Evolutionary conservation across 2,797 vertebrate genomes (phyloP).

Genomic region (Karalla daura): DNA sequence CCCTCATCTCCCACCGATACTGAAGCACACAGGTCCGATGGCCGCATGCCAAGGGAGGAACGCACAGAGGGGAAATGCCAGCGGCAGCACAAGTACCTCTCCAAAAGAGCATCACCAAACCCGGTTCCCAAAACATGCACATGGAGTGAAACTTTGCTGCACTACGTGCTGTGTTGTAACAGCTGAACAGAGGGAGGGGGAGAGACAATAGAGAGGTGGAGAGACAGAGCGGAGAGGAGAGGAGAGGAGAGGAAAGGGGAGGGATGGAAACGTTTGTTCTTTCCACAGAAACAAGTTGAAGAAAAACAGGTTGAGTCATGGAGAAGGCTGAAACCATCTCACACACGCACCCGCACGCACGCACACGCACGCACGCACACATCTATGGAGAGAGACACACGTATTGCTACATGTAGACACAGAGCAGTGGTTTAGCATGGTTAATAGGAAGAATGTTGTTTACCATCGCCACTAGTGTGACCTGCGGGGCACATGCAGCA

Average conservation of each 20-base stretch:
- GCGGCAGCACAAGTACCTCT: conserved; percentile 58
- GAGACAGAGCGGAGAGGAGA: too few relatives aligned
- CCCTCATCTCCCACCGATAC: too few relatives aligned
- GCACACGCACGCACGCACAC: too few relatives aligned
- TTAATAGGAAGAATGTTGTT: conserved; percentile 64
- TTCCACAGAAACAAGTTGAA: conserved; percentile 73
- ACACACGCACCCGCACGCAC: too few relatives aligned
- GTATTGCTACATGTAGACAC: conserved; percentile 17
- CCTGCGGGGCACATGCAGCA: conserved; percentile 73
- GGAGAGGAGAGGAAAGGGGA: conserved; percentile 64
- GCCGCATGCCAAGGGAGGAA: conserved; percentile 10
- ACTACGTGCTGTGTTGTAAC: conserved; percentile 35
- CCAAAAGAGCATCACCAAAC: conserved; percentile 61
- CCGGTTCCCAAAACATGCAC: conserved; percentile 49
- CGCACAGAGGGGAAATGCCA: conserved; percentile 6
- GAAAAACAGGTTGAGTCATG: conserved; percentile 82
- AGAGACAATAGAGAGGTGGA: conserved; percentile 28
- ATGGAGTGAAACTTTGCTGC: conserved; percentile 24
- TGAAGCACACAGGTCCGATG: neutral
- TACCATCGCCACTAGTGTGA: conserved; percentile 83
- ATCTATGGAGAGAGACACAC: too few relatives aligned
- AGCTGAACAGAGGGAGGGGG: conserved; percentile 24
- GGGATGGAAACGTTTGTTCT: conserved; percentile 68
- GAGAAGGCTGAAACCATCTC: conserved; percentile 51
- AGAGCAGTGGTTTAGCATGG: conserved; percentile 16